phyloP scores from a whole-genome alignment of 1,140 invertebrate genomes.

The Drosophila pachea region DNA sequence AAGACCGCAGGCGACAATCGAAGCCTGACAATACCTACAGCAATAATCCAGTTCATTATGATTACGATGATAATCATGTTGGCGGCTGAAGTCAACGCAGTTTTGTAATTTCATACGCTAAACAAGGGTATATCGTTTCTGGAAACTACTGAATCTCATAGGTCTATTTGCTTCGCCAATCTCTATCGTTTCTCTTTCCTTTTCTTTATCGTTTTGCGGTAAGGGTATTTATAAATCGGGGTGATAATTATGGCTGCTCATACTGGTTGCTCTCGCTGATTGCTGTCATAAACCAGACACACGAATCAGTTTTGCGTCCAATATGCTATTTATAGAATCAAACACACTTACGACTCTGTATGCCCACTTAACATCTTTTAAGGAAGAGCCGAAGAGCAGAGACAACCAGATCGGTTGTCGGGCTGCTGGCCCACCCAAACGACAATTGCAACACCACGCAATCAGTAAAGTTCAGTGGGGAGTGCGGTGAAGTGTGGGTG shows the following conservation, averaged over 20 bases:
- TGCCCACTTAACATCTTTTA: conserved; percentile 7
- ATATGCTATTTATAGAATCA: conserved; percentile 55
- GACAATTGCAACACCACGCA: conserved; percentile 17
- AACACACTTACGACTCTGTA: conserved; percentile 14
- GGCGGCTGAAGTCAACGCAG: conserved; percentile 5
- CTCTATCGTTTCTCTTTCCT: too few relatives aligned
- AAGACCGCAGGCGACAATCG: background rate
- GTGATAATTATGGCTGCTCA: background rate
- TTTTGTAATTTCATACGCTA: conserved; percentile 21
- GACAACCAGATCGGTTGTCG: conserved; percentile 16
- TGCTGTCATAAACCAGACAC: conserved; percentile 56
- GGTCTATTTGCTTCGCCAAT: too few relatives aligned
- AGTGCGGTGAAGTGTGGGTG: background rate
- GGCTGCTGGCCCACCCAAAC: conserved; percentile 31
- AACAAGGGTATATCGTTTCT: too few relatives aligned
- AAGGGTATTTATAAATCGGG: background rate
- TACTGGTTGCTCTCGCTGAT: conserved; percentile 35
- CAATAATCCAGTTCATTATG: conserved; percentile 2
- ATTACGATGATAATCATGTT: conserved; percentile 7
- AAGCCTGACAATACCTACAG: conserved; percentile 31
- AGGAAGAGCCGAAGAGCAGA: background rate
- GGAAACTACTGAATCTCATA: too few relatives aligned
- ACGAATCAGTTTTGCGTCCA: conserved; percentile 10
- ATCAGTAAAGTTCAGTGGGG: conserved; percentile 26
- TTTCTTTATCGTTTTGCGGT: background rate